Evolutionary conservation across 1,140 invertebrate species (phyloP).

Genomic region (Papilio aristodemus): DNA sequence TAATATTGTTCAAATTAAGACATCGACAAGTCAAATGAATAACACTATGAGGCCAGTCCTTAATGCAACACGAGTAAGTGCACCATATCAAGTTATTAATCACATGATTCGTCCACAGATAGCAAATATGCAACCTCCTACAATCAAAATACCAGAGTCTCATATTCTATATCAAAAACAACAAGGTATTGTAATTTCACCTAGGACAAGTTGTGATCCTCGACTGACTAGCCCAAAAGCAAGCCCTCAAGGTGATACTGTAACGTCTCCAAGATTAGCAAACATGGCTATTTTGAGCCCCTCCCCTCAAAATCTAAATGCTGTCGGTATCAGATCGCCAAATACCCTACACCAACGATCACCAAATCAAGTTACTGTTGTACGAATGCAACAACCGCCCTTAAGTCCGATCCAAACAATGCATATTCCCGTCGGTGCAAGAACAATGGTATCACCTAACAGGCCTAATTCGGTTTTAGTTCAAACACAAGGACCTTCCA

Average conservation of each 20-base stretch:
- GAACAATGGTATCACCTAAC: constrained; percentile 76
- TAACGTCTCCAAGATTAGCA: constrained; percentile 64
- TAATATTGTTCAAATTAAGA: constrained; percentile 74
- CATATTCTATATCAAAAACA: constrained; percentile 81
- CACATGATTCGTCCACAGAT: constrained; percentile 69
- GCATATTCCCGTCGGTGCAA: constrained; percentile 63
- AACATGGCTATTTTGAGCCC: constrained; percentile 73
- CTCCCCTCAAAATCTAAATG: constrained; percentile 63
- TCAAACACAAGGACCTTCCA: constrained; percentile 68
- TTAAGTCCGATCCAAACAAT: constrained; percentile 75
- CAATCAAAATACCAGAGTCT: constrained; percentile 82
- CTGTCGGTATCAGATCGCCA: constrained; percentile 58
- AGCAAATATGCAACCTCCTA: constrained; percentile 79
- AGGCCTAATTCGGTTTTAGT: constrained; percentile 73
- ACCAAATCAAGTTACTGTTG: constrained; percentile 74
- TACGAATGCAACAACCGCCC: constrained; percentile 78
- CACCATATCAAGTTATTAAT: constrained; percentile 77
- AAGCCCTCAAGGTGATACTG: constrained; percentile 60
- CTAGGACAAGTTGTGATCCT: constrained; percentile 66
- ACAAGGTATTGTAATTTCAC: constrained; percentile 78
- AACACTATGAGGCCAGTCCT: constrained; percentile 64
- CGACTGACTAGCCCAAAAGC: constrained; percentile 72
- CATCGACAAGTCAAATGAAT: constrained; percentile 55
- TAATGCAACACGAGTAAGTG: constrained; percentile 57
- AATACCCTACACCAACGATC: constrained; percentile 68